Evolutionary conservation across 2,888 invertebrate species (phyloP).

Genomic region (Phragmatobia fuliginosa): DNA sequence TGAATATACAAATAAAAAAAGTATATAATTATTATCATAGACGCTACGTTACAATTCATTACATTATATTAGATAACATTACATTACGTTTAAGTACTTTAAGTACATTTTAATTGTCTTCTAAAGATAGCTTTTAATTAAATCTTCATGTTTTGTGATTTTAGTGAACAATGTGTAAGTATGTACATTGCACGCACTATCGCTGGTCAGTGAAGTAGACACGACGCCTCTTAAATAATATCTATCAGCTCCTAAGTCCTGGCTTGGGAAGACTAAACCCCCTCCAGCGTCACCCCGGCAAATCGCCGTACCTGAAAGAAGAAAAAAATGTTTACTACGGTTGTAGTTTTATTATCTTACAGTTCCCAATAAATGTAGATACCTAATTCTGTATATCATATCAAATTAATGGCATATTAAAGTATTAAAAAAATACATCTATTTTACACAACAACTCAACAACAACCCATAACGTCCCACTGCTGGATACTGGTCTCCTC

Average conservation of each 20-base stretch:
- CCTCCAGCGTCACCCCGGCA: conserved; percentile 80
- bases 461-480: too few relatives aligned
- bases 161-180: conserved; percentile 69
- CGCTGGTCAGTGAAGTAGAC: conserved; percentile 66
- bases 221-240: conserved; percentile 74
- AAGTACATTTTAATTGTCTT: background rate
- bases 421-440: too few relatives aligned
- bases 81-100: background rate
- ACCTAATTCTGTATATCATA: too few relatives aligned
- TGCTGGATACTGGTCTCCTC: too few relatives aligned
- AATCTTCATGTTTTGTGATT: conserved; percentile 63
- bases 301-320: conserved; percentile 64
- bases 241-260: conserved; percentile 54
- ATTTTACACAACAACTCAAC: too few relatives aligned
- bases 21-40: background rate
- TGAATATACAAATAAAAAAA: too few relatives aligned
- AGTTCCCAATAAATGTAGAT: too few relatives aligned
- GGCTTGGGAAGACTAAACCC: conserved; percentile 66
- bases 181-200: conserved; percentile 61
- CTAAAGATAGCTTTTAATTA: conserved; percentile 60
- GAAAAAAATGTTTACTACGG: background rate
- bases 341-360: too few relatives aligned
- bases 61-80: background rate
- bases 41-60: background rate
- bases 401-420: too few relatives aligned